Conservation (phyloP, 2,797 vertebrate species). For the Gallinago nigripennis region DNA sequence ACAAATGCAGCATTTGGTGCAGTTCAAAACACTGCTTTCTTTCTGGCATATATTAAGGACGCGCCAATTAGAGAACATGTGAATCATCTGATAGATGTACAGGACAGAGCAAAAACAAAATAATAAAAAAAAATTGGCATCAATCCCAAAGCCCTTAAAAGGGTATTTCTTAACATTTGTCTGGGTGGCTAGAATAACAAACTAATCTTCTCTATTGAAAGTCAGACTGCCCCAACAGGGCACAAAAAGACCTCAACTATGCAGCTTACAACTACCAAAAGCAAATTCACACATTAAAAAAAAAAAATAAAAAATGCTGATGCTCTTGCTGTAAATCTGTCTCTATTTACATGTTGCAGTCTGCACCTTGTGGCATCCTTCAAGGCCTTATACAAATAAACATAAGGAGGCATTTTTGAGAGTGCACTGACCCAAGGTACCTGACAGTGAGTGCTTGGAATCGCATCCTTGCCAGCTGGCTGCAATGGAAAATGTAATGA, state of each 20-base stretch:
- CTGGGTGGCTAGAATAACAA: slow-evolving; percentile 48
- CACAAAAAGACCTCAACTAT: neutral
- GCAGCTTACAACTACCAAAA: neutral
- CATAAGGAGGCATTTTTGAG: slow-evolving; percentile 47
- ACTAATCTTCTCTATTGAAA: slow-evolving; percentile 26
- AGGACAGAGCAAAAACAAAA: neutral
- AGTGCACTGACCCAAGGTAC: slow-evolving; percentile 39
- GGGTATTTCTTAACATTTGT: slow-evolving; percentile 31
- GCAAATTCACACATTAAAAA: neutral
- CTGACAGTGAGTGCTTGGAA: slow-evolving; percentile 56
- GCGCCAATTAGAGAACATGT: neutral
- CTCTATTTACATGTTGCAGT: slow-evolving; percentile 45
- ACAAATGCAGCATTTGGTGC: neutral
- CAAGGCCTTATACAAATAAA: slow-evolving; percentile 68
- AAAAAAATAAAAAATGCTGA: neutral
- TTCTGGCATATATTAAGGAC: neutral
- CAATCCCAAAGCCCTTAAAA: slow-evolving; percentile 60
- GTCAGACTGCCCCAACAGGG: neutral
- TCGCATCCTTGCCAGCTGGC: slow-evolving; percentile 63
- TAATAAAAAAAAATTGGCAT: neutral
- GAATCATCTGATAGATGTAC: slow-evolving; percentile 42
- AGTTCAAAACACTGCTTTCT: neutral
- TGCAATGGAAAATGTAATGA: slow-evolving; percentile 64
- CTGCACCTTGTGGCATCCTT: slow-evolving; percentile 45
- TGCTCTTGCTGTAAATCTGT: neutral